Evolutionary conservation across 1,140 invertebrate species (phyloP), one percentile per base, ranked within the genome.

Genomic region (Drosophila aff.): DNA sequence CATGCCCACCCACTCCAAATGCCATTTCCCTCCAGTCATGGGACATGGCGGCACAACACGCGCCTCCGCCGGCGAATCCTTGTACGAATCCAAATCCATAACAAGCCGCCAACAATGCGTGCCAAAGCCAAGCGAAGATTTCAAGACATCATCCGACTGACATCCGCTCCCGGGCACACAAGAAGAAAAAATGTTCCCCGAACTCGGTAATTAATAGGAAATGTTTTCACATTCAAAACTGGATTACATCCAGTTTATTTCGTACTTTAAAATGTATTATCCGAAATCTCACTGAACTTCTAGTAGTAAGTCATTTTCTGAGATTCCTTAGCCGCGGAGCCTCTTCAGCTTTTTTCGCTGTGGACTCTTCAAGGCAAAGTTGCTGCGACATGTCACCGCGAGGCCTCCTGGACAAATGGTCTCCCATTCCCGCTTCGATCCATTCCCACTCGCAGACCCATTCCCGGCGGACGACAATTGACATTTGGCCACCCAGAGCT

Each of bases 401-500:
- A 71, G 43, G 64, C 64, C 36, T 57, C 49, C 58, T 52, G 76
- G 53, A 78, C 76, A 79, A 79, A 79, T 79, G 76, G 69, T 60
- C 67, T 60, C 47, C 63, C 63, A 53, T 26, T 67, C 62, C n/a
- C 62, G 40, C 10, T 41, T 31, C 53, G 52, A 72, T 43, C 53
- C 44, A 72, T 38, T 72, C 23, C 64, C 44, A 47, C 31, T 67
- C 43, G n/a, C 26, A 64, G 23, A 43, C 38, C 31, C 38, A 69
- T 43, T 71, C 64, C 49, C 67, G 52, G 16, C 15, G 40, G 67
- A 41, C 53, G 76, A 78, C 76, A 78, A 78, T 78, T 78, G 76
- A 78, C 76, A 78, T 78, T 78, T 78, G 38, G 75, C 74, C 43
- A 78, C 65, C 76, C 75, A 50, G 73, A 66, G 69, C 75, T 57